phyloP scores from a whole-genome alignment of 2,113 vertebrate species.

The Forbesichthys agassizii region DNA sequence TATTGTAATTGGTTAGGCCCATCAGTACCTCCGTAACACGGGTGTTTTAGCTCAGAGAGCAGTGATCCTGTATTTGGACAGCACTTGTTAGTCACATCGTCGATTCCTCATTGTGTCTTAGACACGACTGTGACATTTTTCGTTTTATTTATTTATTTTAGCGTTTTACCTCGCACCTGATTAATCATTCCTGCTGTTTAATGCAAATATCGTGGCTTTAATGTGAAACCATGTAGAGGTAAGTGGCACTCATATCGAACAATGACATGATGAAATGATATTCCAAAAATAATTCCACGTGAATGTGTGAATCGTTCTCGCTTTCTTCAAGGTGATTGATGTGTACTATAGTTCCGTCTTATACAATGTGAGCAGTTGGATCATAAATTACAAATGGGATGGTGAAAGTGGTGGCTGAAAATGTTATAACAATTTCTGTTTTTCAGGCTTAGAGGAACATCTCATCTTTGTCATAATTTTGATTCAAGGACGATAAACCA shows the following conservation, averaged over 20 bases:
- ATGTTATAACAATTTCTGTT: background rate
- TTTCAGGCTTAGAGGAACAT: background rate
- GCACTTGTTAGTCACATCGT: background rate
- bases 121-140: background rate
- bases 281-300: conserved; percentile 17
- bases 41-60: background rate
- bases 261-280: background rate
- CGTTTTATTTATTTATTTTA: conserved; percentile 31
- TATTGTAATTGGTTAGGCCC: background rate
- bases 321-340: conserved; percentile 4
- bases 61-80: background rate
- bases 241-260: conserved; percentile 5
- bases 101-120: conserved; percentile 1
- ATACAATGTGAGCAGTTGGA: conserved; percentile 5
- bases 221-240: background rate
- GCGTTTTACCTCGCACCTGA: conserved; percentile 18
- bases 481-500: background rate
- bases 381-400: conserved; percentile 3
- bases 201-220: background rate
- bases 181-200: conserved; percentile 43
- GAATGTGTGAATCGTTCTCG: conserved; percentile 1
- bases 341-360: background rate
- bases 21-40: conserved; percentile 9
- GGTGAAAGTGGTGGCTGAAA: background rate
- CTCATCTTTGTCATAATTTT: background rate